Percentiles rank a stretch among this genome's conserved stretches.
phyloP scores from a whole-genome alignment of 2,113 vertebrate species.

The Arenaria interpres region DNA sequence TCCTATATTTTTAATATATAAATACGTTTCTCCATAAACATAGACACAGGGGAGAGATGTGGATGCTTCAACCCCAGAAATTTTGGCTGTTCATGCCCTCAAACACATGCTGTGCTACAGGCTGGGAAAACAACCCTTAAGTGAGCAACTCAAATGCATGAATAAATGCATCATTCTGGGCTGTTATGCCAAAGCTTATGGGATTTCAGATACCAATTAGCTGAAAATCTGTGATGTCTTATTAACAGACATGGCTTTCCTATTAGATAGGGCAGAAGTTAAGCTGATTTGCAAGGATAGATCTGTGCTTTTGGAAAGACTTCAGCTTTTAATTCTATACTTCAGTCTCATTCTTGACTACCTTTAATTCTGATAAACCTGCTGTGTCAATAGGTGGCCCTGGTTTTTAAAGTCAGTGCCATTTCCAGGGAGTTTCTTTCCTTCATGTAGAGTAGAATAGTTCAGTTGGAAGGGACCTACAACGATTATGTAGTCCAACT shows the following conservation, averaged over 20 bases:
- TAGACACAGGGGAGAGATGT: not conserved
- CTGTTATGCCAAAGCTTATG: not conserved
- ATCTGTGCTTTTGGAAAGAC: not conserved
- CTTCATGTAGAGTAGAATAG: not conserved
- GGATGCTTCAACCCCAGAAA: not conserved
- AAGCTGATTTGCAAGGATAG: not conserved
- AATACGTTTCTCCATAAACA: not conserved
- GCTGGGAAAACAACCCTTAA: not conserved
- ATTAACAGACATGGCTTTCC: not conserved
- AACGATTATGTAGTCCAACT: not conserved
- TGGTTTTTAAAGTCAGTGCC: not conserved
- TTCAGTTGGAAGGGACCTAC: not conserved
- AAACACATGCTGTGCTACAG: conserved; percentile 18
- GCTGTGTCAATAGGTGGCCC: not conserved
- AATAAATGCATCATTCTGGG: conserved; percentile 34
- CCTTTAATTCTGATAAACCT: not conserved
- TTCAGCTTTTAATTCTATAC: not conserved
- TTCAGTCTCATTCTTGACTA: not conserved
- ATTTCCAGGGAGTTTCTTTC: not conserved
- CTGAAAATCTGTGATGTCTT: conserved; percentile 29
- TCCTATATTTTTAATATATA: not conserved
- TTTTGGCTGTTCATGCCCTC: not conserved
- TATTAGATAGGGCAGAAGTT: not conserved
- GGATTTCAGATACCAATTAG: conserved; percentile 36
- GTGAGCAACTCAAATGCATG: conserved; percentile 28